These are phyloP conservation scores for Ectobius pallidus DNA, from an alignment of 2,888 invertebrate species.

Conservation along the genomic window DNA sequence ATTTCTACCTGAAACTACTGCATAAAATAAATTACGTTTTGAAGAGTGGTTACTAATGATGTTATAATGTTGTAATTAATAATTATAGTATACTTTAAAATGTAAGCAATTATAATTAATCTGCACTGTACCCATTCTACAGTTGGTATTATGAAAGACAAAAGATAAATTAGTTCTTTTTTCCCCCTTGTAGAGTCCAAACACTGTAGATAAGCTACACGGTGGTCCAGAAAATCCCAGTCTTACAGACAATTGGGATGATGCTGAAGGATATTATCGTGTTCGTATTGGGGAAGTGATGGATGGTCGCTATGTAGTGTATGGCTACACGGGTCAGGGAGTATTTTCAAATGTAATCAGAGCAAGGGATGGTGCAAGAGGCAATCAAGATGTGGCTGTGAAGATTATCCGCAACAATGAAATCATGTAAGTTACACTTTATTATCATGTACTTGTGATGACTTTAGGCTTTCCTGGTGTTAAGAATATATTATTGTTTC, in stretches of 20 bases:
- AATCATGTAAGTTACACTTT: slow-evolving; percentile 87
- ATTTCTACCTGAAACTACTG: no score
- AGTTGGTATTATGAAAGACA: no score
- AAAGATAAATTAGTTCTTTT: no score
- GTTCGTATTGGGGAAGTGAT: slow-evolving; percentile 94
- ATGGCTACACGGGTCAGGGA: slow-evolving; percentile 98
- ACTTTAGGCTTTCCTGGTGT: no score
- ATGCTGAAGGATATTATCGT: slow-evolving; percentile 98
- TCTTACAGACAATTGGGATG: slow-evolving; percentile 99
- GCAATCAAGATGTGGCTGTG: slow-evolving; percentile 90
- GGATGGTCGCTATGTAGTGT: slow-evolving; percentile 91
- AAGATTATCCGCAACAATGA: slow-evolving; percentile 99
- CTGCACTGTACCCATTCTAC: no score
- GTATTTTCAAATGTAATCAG: slow-evolving; percentile 98
- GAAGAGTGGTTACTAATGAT: slow-evolving; percentile 44
- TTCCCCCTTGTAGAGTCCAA: slow-evolving; percentile 73
- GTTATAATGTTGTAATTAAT: not conserved
- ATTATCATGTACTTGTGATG: no score
- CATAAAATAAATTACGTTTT: no score
- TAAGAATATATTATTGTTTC: no score
- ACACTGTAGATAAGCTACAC: slow-evolving; percentile 57
- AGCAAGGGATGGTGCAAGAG: slow-evolving; percentile 87
- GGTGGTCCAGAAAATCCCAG: slow-evolving; percentile 78
- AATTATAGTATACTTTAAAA: not conserved
- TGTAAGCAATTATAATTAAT: not conserved